Evolutionary conservation across 2,113 vertebrate species (phyloP).

Genomic region (Paedocypris sp.): DNA sequence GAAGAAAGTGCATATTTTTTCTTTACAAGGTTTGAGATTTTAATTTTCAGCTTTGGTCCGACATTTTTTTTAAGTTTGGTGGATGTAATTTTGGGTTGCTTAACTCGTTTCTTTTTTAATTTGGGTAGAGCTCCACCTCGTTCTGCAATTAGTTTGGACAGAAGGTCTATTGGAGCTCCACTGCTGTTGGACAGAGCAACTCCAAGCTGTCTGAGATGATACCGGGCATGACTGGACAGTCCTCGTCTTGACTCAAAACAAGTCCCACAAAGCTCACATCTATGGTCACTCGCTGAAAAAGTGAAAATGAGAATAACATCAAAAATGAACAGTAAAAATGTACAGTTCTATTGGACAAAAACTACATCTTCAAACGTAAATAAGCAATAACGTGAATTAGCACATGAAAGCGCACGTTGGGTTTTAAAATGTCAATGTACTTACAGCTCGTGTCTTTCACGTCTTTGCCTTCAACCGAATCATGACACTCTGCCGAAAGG

Average conservation of each 20-base stretch:
- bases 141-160: constrained; percentile 76
- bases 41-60: constrained; percentile 28
- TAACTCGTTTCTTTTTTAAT: background rate
- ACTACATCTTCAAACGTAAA: background rate
- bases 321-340: background rate
- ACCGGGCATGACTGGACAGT: constrained; percentile 82
- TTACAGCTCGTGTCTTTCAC: background rate
- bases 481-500: background rate
- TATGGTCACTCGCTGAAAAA: constrained; percentile 62
- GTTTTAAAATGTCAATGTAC: background rate
- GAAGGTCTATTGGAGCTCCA: constrained; percentile 78
- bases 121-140: constrained; percentile 48
- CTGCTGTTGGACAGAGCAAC: constrained; percentile 78
- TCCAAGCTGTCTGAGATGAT: constrained; percentile 81
- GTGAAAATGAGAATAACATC: background rate
- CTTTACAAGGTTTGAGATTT: constrained; percentile 30
- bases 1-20: constrained; percentile 29
- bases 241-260: constrained; percentile 83
- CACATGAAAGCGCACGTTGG: background rate
- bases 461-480: background rate
- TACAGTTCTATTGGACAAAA: background rate
- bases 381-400: background rate
- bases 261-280: constrained; percentile 78
- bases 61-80: background rate
- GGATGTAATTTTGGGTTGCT: background rate